Percentiles rank a stretch among this genome's conserved stretches.
These are phyloP conservation scores for Panthera leo DNA, from an alignment of 2,113 vertebrate species.

Conservation along the genomic window DNA sequence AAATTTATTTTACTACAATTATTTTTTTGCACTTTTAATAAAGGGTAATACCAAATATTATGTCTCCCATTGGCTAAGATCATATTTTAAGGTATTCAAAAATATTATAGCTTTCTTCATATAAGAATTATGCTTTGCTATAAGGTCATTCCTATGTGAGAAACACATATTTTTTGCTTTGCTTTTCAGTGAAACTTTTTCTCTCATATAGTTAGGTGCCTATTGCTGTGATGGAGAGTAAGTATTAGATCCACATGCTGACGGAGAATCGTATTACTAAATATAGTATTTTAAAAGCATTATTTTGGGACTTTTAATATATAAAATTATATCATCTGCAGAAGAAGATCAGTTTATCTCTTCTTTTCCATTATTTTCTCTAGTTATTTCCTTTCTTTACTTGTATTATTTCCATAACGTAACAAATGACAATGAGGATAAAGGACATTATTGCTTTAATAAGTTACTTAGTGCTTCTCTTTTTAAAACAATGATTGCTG, in stretches of 20 bases:
- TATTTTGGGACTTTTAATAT: not conserved
- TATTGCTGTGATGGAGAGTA: not conserved
- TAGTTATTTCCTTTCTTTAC: not conserved
- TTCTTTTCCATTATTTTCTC: not conserved
- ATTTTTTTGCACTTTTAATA: not conserved
- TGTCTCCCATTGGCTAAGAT: not conserved
- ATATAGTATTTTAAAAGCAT: not conserved
- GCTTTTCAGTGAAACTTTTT: not conserved
- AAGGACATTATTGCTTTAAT: not conserved
- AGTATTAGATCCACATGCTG: not conserved
- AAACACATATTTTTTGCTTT: not conserved
- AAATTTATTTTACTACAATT: not conserved
- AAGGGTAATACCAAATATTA: not conserved
- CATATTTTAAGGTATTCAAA: not conserved
- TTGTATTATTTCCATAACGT: not conserved
- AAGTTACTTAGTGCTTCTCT: slow-evolving; percentile 30
- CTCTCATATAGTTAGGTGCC: not conserved
- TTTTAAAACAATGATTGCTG: slow-evolving; percentile 28
- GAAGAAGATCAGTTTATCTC: not conserved
- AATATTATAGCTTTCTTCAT: not conserved
- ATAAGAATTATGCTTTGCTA: not conserved
- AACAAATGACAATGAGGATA: not conserved
- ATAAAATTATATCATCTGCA: not conserved
- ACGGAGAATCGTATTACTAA: not conserved
- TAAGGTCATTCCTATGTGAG: not conserved